Percentiles rank a stretch among this genome's conserved stretches.
Evolutionary conservation across 2,888 invertebrate species (phyloP).

Genomic region (Eupithecia tripunctaria): DNA sequence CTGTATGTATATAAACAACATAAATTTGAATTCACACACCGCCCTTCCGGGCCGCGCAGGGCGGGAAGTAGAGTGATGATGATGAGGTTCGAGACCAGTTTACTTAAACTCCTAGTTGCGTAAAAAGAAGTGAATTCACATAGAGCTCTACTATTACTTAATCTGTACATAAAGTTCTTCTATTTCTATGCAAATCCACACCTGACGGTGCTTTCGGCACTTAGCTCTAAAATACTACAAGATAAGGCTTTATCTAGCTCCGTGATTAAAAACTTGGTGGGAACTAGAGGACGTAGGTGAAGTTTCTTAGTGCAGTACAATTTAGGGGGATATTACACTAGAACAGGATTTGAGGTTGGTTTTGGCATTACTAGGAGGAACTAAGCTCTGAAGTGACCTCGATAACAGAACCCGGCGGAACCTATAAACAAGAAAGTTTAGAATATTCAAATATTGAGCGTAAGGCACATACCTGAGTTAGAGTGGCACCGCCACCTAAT

Average conservation of each 20-base stretch:
- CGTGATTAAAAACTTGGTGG: slow-evolving; percentile 30
- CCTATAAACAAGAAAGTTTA: no score
- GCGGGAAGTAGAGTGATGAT: background rate
- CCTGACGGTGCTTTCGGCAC: slow-evolving; percentile 41
- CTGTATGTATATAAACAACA: no score
- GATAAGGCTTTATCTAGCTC: slow-evolving; percentile 27
- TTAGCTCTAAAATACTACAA: slow-evolving; percentile 35
- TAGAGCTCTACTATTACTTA: background rate
- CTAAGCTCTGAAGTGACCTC: background rate
- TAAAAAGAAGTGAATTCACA: background rate
- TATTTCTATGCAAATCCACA: slow-evolving; percentile 46
- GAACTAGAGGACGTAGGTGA: slow-evolving; percentile 5
- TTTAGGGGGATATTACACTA: slow-evolving; percentile 8
- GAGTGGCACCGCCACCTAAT: no score
- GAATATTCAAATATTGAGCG: no score
- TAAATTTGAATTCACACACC: no score
- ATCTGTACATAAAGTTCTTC: slow-evolving; percentile 37
- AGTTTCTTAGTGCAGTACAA: slow-evolving; percentile 16
- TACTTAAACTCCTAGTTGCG: background rate
- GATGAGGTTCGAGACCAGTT: background rate
- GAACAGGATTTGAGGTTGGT: background rate
- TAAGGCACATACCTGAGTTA: no score
- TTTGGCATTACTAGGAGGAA: background rate
- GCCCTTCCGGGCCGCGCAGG: no score
- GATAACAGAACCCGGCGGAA: background rate